Conservation (phyloP, 2,888 invertebrate species). For the Thecocarcelia acutangulata region DNA sequence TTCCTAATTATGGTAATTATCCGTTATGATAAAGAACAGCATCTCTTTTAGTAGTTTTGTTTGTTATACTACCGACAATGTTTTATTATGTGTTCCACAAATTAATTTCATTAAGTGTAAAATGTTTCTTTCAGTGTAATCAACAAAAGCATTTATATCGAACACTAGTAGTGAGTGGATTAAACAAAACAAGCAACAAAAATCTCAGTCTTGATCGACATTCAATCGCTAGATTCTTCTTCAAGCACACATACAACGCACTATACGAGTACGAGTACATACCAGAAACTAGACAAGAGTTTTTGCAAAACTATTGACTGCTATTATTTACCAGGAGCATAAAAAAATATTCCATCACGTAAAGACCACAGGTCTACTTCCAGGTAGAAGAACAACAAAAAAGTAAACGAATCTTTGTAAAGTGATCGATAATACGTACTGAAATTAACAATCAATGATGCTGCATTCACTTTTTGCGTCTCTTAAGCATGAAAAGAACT, state of each 20-base stretch:
- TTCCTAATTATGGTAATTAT: too few relatives aligned
- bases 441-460: slow-evolving; percentile 48
- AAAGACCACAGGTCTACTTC: background rate
- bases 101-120: too few relatives aligned
- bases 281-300: background rate
- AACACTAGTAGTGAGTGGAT: slow-evolving; percentile 32
- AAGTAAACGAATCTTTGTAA: slow-evolving; percentile 19
- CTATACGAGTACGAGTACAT: background rate
- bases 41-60: too few relatives aligned
- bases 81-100: too few relatives aligned
- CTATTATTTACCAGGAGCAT: background rate
- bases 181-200: slow-evolving; percentile 7
- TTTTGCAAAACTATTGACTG: slow-evolving; percentile 1
- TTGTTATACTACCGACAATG: too few relatives aligned
- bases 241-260: background rate
- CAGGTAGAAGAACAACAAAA: background rate
- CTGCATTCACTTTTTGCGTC: slow-evolving; percentile 25
- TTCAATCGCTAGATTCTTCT: slow-evolving; percentile 3
- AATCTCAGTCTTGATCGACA: slow-evolving; percentile 50
- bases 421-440: slow-evolving; percentile 58
- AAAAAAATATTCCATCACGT: slow-evolving; percentile 1
- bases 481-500: slow-evolving; percentile 24
- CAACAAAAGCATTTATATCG: background rate
- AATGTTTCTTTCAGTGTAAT: slow-evolving; percentile 22
- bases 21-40: too few relatives aligned